Evolutionary conservation across 1,140 invertebrate species (phyloP), one percentile per base, ranked within the genome.

Genomic region (Dysdera silvatica): DNA sequence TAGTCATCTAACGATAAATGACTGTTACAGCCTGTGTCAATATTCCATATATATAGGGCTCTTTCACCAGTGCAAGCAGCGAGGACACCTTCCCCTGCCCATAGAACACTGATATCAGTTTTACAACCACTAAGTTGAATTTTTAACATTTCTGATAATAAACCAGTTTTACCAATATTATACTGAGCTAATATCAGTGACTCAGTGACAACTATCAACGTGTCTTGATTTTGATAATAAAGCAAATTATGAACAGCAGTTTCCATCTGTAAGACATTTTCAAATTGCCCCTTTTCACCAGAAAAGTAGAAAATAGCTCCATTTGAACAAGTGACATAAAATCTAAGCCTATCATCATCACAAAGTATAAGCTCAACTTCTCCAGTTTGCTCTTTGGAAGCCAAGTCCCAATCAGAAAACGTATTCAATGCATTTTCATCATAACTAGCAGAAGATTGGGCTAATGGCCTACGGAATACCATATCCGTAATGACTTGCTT

Each of bases 1-100:
- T n/a, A n/a, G n/a, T n/a, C n/a, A 61, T 45, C 60, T 67, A 84
- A 68, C 64, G 78, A 82, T 12, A 96, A 74, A 0, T 93, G 82
- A 74, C 88, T 92, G 77, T 92, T 97, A 70, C 98, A 92, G 52
- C 92, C 90, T 47, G 84, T 87, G 33, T 95, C 86, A 68, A 96
- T 82, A 74, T 99, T 89, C 93, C 92, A 98, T 69, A 96, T 83
- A 70, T 94, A 84, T 24, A 95, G 83, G 33, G 77, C 71, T 60
- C 69, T 73, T 74, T 81, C 75, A 48, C 78, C 79, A 28, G 77
- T 86, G 43, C 87, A 81, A 49, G 90, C 83, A 5, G 88, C 89
- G 33, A 93, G 72, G 18, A 78, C 65, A 14, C 74, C 74, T 69
- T 82, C 83, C 14, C 85, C 84, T 37, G 85, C 83, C 89, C 89